These are phyloP conservation scores for Pelochelys cantorii DNA, from an alignment of 2,797 vertebrate species.

Conservation along the genomic window DNA sequence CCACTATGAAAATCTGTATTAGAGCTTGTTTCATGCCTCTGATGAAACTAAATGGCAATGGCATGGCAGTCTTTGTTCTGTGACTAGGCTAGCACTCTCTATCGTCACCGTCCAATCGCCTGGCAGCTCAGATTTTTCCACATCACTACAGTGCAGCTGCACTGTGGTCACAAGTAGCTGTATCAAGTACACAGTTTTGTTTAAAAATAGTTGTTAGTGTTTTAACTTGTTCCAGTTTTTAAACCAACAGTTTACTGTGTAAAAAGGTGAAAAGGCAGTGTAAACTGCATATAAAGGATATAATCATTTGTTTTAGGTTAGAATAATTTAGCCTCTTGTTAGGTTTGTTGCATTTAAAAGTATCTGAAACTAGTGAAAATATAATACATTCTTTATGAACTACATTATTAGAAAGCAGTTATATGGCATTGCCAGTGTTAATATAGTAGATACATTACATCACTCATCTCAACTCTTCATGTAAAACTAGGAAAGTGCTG, in stretches of 20 bases:
- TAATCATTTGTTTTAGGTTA: rapidly evolving
- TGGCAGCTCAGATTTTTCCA: neutral
- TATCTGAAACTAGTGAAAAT: neutral
- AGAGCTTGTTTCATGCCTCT: neutral
- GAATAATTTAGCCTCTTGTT: rapidly evolving
- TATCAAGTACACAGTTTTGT: neutral
- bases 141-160: constrained; percentile 3
- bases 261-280: neutral
- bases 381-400: neutral
- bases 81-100: constrained; percentile 24
- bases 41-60: neutral
- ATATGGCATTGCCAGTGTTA: rapidly evolving
- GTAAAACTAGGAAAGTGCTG: neutral
- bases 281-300: rapidly evolving
- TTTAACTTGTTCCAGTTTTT: too few relatives aligned
- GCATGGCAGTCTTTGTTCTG: constrained; percentile 79
- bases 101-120: constrained; percentile 23
- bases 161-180: neutral
- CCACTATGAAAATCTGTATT: neutral
- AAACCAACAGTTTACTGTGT: rapidly evolving
- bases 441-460: neutral
- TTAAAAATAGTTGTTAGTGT: rapidly evolving
- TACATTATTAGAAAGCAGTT: neutral
- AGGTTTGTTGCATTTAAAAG: neutral
- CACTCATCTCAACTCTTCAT: neutral